Conservation (phyloP, 2,888 invertebrate genomes). For the Aradus depressus region DNA sequence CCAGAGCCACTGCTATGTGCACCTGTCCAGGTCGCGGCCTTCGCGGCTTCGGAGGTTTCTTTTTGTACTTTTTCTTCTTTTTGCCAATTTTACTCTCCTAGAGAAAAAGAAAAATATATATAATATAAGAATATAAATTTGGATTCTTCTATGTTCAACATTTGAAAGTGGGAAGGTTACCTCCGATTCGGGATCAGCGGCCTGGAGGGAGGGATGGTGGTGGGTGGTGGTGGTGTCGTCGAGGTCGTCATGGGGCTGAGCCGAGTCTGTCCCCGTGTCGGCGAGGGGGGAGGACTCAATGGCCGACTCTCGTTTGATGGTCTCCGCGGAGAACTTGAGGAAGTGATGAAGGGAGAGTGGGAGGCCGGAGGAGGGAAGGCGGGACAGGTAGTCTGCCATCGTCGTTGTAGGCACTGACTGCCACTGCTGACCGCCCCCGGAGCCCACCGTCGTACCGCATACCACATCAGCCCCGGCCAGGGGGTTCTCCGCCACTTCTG, state of each 20-base stretch:
- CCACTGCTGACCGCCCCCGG: conserved; percentile 41
- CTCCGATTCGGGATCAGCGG: conserved; percentile 4
- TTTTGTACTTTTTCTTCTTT: conserved; percentile 70
- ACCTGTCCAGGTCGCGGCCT: conserved; percentile 71
- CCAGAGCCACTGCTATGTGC: conserved; percentile 59
- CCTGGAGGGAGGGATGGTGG: neutral
- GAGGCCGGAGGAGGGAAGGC: conserved; percentile 43
- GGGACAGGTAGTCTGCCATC: conserved; percentile 43
- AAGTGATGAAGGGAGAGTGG: conserved; percentile 51
- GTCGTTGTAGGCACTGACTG: conserved; percentile 41
- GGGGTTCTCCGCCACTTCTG: too few relatives aligned
- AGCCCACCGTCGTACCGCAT: conserved; percentile 40
- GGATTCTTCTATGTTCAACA: neutral
- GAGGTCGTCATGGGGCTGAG: conserved; percentile 17
- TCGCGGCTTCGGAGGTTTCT: conserved; percentile 65
- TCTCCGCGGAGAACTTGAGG: conserved; percentile 50
- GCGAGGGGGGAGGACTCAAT: conserved; percentile 39
- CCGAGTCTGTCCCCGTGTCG: conserved; percentile 15
- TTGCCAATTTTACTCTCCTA: conserved; percentile 40
- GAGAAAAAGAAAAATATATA: conserved; percentile 6
- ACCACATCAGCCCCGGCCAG: too few relatives aligned
- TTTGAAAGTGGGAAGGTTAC: neutral
- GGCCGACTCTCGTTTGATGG: conserved; percentile 42
- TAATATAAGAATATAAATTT: neutral
- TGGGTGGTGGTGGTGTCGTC: conserved; percentile 6